A percentile compares a stretch with the other conserved stretches of the same genome.
phyloP scores from a whole-genome alignment of 2,888 invertebrate genomes.

The Lissocephala sabroskyi region DNA sequence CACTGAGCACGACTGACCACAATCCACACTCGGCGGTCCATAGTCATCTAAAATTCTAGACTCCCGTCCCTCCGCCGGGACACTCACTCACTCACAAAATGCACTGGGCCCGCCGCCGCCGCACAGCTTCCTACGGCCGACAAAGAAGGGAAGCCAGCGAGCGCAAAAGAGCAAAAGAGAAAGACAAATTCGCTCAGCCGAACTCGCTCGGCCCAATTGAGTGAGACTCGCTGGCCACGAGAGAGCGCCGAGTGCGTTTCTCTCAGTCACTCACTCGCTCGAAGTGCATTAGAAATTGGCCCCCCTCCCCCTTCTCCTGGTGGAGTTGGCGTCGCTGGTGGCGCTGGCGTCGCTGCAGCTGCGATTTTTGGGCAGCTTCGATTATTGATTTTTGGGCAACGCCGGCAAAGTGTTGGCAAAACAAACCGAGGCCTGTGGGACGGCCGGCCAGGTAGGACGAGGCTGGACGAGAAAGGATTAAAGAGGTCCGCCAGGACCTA shows the following conservation, averaged over 20 bases:
- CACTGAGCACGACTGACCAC: slow-evolving; percentile 66
- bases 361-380: slow-evolving; percentile 37
- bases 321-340: not conserved
- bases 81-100: slow-evolving; percentile 24
- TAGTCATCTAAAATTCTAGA: slow-evolving; percentile 57
- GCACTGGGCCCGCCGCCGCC: too few species aligned
- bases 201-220: slow-evolving; percentile 2
- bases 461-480: slow-evolving; percentile 50
- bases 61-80: slow-evolving; percentile 16
- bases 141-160: slow-evolving; percentile 2
- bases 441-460: not conserved
- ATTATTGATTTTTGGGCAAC: slow-evolving; percentile 51
- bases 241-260: slow-evolving; percentile 5
- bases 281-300: too few species aligned
- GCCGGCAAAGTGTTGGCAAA: not conserved
- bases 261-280: slow-evolving; percentile 9
- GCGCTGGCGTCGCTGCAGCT: slow-evolving; percentile 14
- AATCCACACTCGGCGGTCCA: slow-evolving; percentile 47
- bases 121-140: too few species aligned
- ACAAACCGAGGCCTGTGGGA: not conserved
- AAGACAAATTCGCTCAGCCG: not conserved
- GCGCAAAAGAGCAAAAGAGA: too few species aligned
- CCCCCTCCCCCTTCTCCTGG: too few species aligned
- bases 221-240: not conserved
- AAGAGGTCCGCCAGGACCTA: slow-evolving; percentile 27